These are phyloP conservation scores for Sparus aurata DNA, from an alignment of 2,797 vertebrate species.

Conservation along the genomic window DNA sequence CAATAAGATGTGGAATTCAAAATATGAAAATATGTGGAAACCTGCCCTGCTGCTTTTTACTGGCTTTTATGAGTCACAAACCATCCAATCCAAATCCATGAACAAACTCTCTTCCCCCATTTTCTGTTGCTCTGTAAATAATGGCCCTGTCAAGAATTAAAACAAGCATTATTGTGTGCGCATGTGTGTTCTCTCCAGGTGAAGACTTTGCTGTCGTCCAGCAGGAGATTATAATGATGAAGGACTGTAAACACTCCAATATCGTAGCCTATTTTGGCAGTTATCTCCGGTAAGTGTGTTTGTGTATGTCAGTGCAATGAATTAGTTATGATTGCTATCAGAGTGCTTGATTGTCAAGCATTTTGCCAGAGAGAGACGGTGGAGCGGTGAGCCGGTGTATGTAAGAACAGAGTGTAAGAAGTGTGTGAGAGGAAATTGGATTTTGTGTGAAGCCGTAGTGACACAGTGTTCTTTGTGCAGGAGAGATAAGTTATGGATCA, in stretches of 20 bases:
- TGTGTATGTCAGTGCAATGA: too few species aligned
- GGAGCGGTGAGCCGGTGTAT: not conserved
- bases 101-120: not conserved
- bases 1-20: constrained; percentile 5
- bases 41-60: not conserved
- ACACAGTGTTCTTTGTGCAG: constrained; percentile 73
- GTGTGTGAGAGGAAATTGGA: not conserved
- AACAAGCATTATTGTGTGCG: not conserved
- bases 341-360: not conserved
- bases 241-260: constrained; percentile 99
- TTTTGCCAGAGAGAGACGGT: not conserved
- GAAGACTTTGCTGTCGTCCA: constrained; percentile 99
- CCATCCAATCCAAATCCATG: not conserved
- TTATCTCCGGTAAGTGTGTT: constrained; percentile 93
- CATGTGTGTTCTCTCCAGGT: constrained; percentile 80
- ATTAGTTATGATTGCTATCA: not conserved
- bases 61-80: not conserved
- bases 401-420: constrained; percentile 64
- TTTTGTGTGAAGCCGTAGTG: constrained; percentile 11
- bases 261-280: constrained; percentile 99
- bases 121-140: not conserved
- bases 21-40: not conserved
- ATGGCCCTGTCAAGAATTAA: not conserved
- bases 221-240: constrained; percentile 99
- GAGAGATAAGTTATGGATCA: constrained; percentile 99